These are phyloP conservation scores for Cyanistes caeruleus DNA, from an alignment of 2,113 vertebrate species.

Conservation along the genomic window DNA sequence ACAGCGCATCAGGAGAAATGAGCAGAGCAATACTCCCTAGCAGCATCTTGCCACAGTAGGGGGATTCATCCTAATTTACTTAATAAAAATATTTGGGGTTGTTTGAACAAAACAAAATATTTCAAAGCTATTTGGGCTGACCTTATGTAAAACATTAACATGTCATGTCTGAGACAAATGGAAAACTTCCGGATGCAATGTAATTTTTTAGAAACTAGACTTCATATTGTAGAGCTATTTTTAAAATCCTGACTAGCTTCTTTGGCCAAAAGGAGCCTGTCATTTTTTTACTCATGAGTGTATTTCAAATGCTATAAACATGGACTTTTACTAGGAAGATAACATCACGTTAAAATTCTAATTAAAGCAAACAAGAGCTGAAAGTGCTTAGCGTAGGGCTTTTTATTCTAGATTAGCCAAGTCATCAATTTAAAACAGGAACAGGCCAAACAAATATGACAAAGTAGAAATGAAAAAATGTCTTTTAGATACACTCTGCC, in stretches of 20 bases:
- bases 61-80: not conserved
- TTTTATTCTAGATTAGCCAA: not conserved
- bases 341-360: not conserved
- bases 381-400: not conserved
- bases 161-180: not conserved
- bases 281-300: not conserved
- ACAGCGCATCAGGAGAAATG: not conserved
- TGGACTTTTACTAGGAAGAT: not conserved
- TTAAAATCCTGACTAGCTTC: not conserved
- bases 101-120: not conserved
- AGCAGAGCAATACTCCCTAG: not conserved
- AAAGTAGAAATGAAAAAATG: constrained; percentile 15
- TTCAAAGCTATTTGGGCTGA: not conserved
- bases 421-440: constrained; percentile 28
- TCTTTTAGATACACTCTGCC: not conserved
- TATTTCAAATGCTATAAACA: not conserved
- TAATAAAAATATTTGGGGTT: not conserved
- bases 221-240: not conserved
- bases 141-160: not conserved
- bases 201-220: not conserved
- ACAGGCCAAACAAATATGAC: not conserved
- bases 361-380: not conserved
- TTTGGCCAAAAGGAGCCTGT: not conserved
- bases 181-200: not conserved
- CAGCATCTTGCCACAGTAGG: not conserved